These are phyloP conservation scores for Diadegma fenestrale DNA, from an alignment of 2,888 invertebrate species.

Conservation along the genomic window DNA sequence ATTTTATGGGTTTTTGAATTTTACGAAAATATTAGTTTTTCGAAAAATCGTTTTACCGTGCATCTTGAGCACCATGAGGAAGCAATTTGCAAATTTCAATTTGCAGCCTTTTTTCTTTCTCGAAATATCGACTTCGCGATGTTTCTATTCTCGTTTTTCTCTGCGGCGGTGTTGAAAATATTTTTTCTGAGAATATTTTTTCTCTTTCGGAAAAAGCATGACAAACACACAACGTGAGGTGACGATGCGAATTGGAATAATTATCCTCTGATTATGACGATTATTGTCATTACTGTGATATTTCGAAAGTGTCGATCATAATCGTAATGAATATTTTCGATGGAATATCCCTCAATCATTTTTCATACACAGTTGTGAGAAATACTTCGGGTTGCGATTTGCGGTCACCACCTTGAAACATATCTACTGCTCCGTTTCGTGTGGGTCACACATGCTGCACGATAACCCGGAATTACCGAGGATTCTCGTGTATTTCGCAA, in stretches of 20 bases:
- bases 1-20: too few species aligned
- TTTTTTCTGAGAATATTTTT: neutral
- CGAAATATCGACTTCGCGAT: neutral
- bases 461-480: constrained; percentile 35
- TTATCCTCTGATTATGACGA: neutral
- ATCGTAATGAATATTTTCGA: neutral
- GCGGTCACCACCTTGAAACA: neutral
- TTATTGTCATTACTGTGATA: neutral
- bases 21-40: too few species aligned
- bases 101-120: neutral
- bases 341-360: neutral
- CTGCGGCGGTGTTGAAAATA: neutral
- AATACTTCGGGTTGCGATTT: neutral
- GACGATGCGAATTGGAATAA: neutral
- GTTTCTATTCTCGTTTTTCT: neutral
- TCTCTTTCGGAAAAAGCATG: neutral
- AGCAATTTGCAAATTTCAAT: too few species aligned
- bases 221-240: neutral
- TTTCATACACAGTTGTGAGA: neutral
- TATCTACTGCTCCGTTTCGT: neutral
- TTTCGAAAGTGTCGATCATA: neutral
- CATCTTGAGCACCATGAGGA: too few species aligned
- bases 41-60: too few species aligned
- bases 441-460: constrained; percentile 1
- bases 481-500: constrained; percentile 37